Conservation (phyloP, 37 sponge, comb jelly and placozoan genomes). For the Halichondria panicea region DNA sequence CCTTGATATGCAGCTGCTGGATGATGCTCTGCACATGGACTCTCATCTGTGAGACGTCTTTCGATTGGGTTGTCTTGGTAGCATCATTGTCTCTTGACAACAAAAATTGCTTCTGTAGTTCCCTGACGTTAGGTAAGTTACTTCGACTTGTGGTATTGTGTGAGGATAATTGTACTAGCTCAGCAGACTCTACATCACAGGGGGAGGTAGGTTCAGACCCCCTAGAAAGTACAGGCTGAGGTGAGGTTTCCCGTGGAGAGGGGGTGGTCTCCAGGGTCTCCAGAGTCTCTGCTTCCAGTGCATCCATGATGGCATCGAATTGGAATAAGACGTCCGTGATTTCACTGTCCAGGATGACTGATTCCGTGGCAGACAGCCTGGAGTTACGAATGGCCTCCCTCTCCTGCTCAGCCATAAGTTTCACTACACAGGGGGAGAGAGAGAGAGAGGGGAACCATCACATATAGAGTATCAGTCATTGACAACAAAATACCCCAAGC, state of each 20-base stretch:
- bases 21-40: constrained; percentile 20
- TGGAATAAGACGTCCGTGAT: constrained; percentile 29
- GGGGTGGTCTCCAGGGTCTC: constrained; percentile 3
- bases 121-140: constrained; percentile 5
- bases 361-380: not conserved
- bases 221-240: not conserved
- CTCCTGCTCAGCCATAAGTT: not conserved
- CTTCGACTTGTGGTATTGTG: constrained; percentile 4
- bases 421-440: no score
- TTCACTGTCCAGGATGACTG: constrained; percentile 14
- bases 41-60: not conserved
- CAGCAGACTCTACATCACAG: not conserved
- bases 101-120: constrained; percentile 20
- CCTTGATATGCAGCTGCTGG: not conserved
- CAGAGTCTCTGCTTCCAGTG: constrained; percentile 6
- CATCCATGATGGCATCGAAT: constrained; percentile 38
- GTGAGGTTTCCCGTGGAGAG: not conserved
- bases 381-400: not conserved
- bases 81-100: not conserved
- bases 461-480: no score
- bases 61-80: not conserved
- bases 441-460: no score
- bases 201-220: not conserved
- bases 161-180: not conserved
- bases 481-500: no score